Percentiles rank a stretch among this genome's conserved stretches.
These are phyloP conservation scores for Callinectes sapidus DNA, from an alignment of 2,888 invertebrate species.

Conservation along the genomic window DNA sequence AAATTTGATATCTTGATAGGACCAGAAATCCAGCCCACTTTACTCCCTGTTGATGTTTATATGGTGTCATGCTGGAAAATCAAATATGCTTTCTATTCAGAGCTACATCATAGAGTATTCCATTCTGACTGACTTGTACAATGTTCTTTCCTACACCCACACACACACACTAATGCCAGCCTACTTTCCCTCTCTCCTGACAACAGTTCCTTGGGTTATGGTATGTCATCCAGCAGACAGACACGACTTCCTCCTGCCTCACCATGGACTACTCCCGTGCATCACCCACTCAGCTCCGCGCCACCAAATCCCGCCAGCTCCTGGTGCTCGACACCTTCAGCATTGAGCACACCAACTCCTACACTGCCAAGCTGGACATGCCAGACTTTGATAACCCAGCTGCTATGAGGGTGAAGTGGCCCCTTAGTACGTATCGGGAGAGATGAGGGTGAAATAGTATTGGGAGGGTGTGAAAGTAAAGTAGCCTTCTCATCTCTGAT, in stretches of 20 bases:
- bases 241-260: constrained; percentile 87
- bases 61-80: no score
- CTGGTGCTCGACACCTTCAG: constrained; percentile 81
- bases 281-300: constrained; percentile 81
- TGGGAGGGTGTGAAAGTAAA: neutral
- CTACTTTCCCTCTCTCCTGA: neutral
- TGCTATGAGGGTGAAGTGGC: constrained; percentile 86
- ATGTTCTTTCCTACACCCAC: neutral
- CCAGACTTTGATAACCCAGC: constrained; percentile 78
- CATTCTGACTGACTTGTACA: neutral
- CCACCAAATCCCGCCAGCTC: constrained; percentile 86
- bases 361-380: constrained; percentile 81
- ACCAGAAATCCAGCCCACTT: no score
- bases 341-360: constrained; percentile 87
- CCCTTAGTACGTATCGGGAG: constrained; percentile 82
- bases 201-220: constrained; percentile 85
- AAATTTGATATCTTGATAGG: no score
- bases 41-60: no score
- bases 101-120: no score
- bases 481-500: neutral
- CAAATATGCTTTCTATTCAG: no score
- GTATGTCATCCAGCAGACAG: constrained; percentile 89
- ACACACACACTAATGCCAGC: neutral
- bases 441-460: no score
- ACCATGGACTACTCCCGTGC: constrained; percentile 84